Evolutionary conservation across 1,140 invertebrate species (phyloP).

Genomic region (Ectropis grisescens): DNA sequence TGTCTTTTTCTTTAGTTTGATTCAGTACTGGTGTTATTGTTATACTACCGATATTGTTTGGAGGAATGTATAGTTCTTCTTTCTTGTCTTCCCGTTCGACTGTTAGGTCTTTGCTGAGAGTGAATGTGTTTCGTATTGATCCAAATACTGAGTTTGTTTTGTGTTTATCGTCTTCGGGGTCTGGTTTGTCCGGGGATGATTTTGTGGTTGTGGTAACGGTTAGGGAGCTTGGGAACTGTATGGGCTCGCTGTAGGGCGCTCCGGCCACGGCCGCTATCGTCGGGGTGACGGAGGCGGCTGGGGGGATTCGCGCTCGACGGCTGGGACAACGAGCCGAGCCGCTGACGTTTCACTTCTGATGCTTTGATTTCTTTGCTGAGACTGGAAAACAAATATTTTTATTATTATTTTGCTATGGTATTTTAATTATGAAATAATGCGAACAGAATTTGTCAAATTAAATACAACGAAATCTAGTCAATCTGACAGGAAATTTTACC

Average conservation of each 20-base stretch:
- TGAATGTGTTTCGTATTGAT: constrained; percentile 26
- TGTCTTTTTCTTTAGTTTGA: constrained; percentile 5
- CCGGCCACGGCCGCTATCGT: constrained; percentile 1
- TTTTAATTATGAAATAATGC: too few relatives aligned
- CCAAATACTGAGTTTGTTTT: constrained; percentile 30
- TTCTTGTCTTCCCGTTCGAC: constrained; percentile 40
- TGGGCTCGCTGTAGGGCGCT: constrained; percentile 21
- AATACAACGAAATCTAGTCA: too few relatives aligned
- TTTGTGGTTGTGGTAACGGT: constrained; percentile 49
- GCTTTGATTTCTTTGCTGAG: constrained; percentile 50
- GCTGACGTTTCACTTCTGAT: constrained; percentile 36
- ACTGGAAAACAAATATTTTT: constrained; percentile 27
- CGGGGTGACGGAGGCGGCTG: neutral
- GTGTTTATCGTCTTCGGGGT: constrained; percentile 25
- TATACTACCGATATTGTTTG: constrained; percentile 56
- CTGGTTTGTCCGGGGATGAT: constrained; percentile 20
- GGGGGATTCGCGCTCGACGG: constrained; percentile 2
- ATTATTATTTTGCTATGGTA: constrained; percentile 1
- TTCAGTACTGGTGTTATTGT: constrained; percentile 48
- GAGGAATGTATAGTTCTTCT: constrained; percentile 41
- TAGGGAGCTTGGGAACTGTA: constrained; percentile 51
- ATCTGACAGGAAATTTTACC: too few relatives aligned
- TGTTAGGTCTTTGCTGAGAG: constrained; percentile 31
- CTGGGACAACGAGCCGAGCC: constrained; percentile 23
- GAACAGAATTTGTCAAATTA: too few relatives aligned